phyloP scores from a whole-genome alignment of 2,888 invertebrate species.

The Ennomos quercinarius region DNA sequence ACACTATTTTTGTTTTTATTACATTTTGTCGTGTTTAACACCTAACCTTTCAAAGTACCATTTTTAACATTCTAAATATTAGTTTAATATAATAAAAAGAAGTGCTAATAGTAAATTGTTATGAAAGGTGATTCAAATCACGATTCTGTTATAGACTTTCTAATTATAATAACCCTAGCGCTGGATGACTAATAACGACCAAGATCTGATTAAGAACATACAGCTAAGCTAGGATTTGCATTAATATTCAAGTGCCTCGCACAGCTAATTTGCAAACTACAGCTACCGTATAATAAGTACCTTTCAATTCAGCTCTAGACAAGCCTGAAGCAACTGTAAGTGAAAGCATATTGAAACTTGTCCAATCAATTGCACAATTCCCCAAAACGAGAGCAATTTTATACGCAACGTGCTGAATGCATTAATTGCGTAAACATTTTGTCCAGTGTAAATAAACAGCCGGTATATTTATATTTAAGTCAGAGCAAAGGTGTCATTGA shows the following conservation, averaged over 20 bases:
- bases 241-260: conserved; percentile 30
- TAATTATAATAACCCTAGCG: conserved; percentile 6
- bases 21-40: too few species aligned
- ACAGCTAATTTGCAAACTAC: conserved; percentile 32
- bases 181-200: background rate
- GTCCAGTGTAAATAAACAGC: background rate
- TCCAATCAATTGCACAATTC: conserved; percentile 47
- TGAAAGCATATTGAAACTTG: conserved; percentile 52
- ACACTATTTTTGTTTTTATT: background rate
- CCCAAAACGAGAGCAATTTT: conserved; percentile 45
- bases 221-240: conserved; percentile 18
- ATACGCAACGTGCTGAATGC: conserved; percentile 43
- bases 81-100: too few species aligned
- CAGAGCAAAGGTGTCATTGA: too few species aligned
- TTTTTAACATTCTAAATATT: too few species aligned
- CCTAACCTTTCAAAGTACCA: too few species aligned
- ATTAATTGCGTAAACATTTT: conserved; percentile 36
- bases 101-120: too few species aligned
- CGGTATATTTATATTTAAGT: too few species aligned
- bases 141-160: background rate
- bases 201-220: conserved; percentile 19
- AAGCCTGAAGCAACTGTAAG: conserved; percentile 38
- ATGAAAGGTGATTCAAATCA: too few species aligned
- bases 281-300: conserved; percentile 39
- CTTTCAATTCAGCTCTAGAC: conserved; percentile 43